phyloP scores from a whole-genome alignment of 2,888 invertebrate genomes.

The Congeria kusceri region DNA sequence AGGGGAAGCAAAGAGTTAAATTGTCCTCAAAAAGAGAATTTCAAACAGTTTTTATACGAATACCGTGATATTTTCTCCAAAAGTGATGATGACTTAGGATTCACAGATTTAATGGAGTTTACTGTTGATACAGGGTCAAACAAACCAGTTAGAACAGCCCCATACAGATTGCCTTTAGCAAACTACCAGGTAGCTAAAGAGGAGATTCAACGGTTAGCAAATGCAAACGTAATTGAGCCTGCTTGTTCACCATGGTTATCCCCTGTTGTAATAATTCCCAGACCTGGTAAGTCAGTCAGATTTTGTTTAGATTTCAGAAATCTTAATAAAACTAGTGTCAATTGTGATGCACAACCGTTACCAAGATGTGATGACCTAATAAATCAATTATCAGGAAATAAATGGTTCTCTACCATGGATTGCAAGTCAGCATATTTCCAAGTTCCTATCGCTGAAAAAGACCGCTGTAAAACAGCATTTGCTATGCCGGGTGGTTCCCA shows the following conservation, averaged over 20 bases:
- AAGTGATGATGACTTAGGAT: no score
- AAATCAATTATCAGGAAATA: conserved; percentile 31
- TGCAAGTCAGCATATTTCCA: conserved; percentile 28
- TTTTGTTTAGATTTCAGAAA: conserved; percentile 46
- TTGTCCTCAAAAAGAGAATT: no score
- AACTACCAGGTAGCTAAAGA: conserved; percentile 38
- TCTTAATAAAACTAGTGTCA: conserved; percentile 19
- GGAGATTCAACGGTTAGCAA: conserved; percentile 42
- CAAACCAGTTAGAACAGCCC: no score
- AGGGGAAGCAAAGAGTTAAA: no score
- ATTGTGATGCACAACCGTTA: conserved; percentile 36
- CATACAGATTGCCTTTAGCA: no score
- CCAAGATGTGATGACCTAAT: conserved; percentile 47
- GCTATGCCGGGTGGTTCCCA: conserved; percentile 30
- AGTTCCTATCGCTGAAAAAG: conserved; percentile 28
- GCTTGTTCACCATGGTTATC: conserved; percentile 34
- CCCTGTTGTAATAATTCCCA: no score
- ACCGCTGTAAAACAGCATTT: conserved; percentile 42
- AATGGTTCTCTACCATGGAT: conserved; percentile 45
- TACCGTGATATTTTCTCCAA: no score
- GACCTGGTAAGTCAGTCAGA: conserved; percentile 4
- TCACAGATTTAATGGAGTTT: no score
- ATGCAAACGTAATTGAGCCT: conserved; percentile 42
- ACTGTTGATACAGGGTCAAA: no score
- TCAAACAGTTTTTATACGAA: no score